These are phyloP conservation scores for Hyles lineata DNA, from an alignment of 2,888 invertebrate species.

Conservation along the genomic window DNA sequence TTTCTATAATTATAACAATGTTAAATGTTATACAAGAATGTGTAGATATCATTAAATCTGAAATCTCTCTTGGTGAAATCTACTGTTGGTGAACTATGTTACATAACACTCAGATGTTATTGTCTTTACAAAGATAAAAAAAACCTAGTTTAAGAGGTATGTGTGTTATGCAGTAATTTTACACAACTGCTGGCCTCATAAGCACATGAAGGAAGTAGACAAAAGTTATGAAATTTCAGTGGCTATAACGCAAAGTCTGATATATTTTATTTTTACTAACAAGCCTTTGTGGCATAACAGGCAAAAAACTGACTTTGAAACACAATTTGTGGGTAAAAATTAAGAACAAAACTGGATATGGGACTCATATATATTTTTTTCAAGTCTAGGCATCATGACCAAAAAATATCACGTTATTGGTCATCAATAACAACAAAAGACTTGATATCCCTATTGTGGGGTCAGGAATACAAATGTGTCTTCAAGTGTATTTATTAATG, in stretches of 20 bases:
- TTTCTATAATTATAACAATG: slow-evolving; percentile 2
- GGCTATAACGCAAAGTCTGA: not conserved
- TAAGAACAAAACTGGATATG: too few relatives aligned
- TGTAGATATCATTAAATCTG: not conserved
- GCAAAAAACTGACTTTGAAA: too few relatives aligned
- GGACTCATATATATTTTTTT: too few relatives aligned
- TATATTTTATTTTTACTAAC: not conserved
- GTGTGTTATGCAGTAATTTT: slow-evolving; percentile 22
- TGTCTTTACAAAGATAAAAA: slow-evolving; percentile 21
- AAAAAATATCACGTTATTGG: too few relatives aligned
- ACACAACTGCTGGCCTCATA: slow-evolving; percentile 20
- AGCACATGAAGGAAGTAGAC: slow-evolving; percentile 25
- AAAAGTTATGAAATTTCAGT: slow-evolving; percentile 22
- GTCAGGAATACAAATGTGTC: too few relatives aligned
- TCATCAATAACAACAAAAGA: too few relatives aligned
- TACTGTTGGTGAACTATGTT: slow-evolving; percentile 19
- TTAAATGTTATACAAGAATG: slow-evolving; percentile 12
- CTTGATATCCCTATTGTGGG: too few relatives aligned
- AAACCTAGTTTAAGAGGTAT: slow-evolving; percentile 18
- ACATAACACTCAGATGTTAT: slow-evolving; percentile 21
- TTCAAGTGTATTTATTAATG: too few relatives aligned
- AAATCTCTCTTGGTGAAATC: slow-evolving; percentile 19
- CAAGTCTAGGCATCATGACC: too few relatives aligned
- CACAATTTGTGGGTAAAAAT: too few relatives aligned
- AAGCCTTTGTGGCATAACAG: not conserved